Percentiles rank a stretch among this genome's conserved stretches.
Conservation (phyloP, 2,113 vertebrate genomes). For the Scartelaos histophorus region DNA sequence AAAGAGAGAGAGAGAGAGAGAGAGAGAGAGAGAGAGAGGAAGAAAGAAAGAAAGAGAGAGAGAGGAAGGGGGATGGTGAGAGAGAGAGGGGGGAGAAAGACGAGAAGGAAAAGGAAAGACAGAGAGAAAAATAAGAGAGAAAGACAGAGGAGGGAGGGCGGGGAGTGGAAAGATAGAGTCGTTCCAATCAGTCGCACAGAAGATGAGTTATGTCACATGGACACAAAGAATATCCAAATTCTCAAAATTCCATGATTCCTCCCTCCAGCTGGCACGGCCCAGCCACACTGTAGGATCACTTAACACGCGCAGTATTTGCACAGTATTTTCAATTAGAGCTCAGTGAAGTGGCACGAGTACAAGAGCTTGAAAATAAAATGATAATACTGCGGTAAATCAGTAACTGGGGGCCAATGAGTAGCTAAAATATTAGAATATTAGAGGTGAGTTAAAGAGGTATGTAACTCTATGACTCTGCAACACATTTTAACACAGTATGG, state of each 20-base stretch:
- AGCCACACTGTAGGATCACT: conserved; percentile 28
- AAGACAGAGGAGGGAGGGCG: background rate
- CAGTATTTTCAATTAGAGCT: background rate
- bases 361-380: background rate
- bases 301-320: conserved; percentile 1
- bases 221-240: conserved; percentile 42
- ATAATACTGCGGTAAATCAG: background rate
- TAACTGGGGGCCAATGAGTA: too few relatives aligned
- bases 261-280: conserved; percentile 52
- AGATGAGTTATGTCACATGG: conserved; percentile 19
- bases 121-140: background rate
- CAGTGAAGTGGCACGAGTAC: background rate
- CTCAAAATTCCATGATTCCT: conserved; percentile 49
- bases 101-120: background rate
- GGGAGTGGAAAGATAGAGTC: background rate
- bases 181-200: conserved; percentile 14
- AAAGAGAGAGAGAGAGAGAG: background rate
- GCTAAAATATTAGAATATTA: too few relatives aligned
- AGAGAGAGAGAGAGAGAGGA: too few relatives aligned
- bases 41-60: background rate
- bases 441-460: too few relatives aligned
- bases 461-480: too few relatives aligned
- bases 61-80: too few relatives aligned
- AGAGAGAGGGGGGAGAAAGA: background rate
- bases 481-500: too few relatives aligned